Percentiles rank a stretch among this genome's conserved stretches.
phyloP scores from a whole-genome alignment of 2,888 invertebrate genomes.

The Macrostomum cliftonense region DNA sequence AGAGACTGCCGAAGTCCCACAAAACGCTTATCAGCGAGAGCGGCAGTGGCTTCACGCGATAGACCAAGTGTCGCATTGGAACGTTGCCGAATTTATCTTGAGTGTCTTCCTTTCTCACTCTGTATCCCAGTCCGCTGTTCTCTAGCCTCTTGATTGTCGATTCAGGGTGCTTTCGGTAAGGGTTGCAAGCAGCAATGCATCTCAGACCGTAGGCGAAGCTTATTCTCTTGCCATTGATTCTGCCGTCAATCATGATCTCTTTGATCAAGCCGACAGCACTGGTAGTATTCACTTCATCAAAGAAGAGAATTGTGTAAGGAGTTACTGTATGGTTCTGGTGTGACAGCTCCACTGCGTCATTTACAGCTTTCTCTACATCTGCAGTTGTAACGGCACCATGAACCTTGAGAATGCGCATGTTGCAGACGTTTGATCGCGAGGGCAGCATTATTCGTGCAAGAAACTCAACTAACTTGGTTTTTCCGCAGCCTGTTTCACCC shows the following conservation, averaged over 20 bases:
- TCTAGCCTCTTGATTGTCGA: conserved; percentile 25
- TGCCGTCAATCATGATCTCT: conserved; percentile 30
- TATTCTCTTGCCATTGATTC: conserved; percentile 21
- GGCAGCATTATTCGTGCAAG: conserved; percentile 23
- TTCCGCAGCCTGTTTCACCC: conserved; percentile 35
- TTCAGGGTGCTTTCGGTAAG: conserved; percentile 25
- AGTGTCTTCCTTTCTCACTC: conserved; percentile 24
- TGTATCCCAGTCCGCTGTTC: conserved; percentile 29
- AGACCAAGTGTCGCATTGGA: conserved; percentile 29
- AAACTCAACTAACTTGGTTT: conserved; percentile 28
- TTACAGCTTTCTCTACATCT: conserved; percentile 23
- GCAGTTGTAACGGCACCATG: conserved; percentile 27
- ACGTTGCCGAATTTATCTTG: conserved; percentile 19
- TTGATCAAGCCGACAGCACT: conserved; percentile 29
- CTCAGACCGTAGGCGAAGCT: conserved; percentile 18
- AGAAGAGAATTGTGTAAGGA: conserved; percentile 2
- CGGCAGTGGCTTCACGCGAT: conserved; percentile 29
- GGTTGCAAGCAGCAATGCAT: conserved; percentile 32
- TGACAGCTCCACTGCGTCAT: conserved; percentile 19
- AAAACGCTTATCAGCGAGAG: conserved; percentile 28
- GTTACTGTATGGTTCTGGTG: conserved; percentile 14
- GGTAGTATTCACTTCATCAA: conserved; percentile 27
- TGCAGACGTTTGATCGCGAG: conserved; percentile 12
- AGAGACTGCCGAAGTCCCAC: conserved; percentile 32
- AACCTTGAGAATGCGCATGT: conserved; percentile 9